Base-by-base conservation (phyloP, 2,888 invertebrate genomes). In the Plebejus melissa region DNA sequence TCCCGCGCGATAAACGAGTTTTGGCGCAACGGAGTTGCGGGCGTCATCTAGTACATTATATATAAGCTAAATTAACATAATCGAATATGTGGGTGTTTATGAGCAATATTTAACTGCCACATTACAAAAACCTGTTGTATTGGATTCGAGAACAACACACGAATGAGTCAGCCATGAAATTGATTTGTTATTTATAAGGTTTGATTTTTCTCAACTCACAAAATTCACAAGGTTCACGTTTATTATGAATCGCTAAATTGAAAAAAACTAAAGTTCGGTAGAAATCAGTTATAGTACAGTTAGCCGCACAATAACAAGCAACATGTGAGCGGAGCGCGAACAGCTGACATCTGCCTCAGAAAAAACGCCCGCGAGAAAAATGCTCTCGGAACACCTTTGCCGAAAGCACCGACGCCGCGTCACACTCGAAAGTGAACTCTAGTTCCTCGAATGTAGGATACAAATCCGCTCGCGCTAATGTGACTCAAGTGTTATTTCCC, bases 281-380 rank as follows among this genome's bases (percentile, higher is more conserved):
- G 83, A 80, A 88, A 85, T 91, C 90, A 82, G 90, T 91, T 91
- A 85, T 78, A 86, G n/a, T 81, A 90, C 91, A 86, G 91, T 90
- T 91, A 88, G 60, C 58, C 11, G 54, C 77, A 82, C 80, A 84
- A 84, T 81, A 83, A 81, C 80, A 80, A 79, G 70, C 76, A 88
- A 86, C 90, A 90, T 87, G 83, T 89, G 90, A 90, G 86, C 32
- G 22, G 6, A 58, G 58, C 58, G 16, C 81, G 79, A 87, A 88
- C 91, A 90, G 90, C 91, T 91, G 91, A 86, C 86, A 86, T 85
- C 87, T 87, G 86, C 83, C 77, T 76, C 83, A 82, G 81, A 83
- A 83, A 85, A 85, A 85, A 85, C 81, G 60, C 80, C 80, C 78
- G 80, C 79, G 80, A 84, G 82, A 83, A 84, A 65, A 81, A 81